Evolutionary conservation across 2,113 vertebrate genomes (phyloP), one percentile per base, ranked within the genome.

Genomic region (Ptychochromis oligacanthus): DNA sequence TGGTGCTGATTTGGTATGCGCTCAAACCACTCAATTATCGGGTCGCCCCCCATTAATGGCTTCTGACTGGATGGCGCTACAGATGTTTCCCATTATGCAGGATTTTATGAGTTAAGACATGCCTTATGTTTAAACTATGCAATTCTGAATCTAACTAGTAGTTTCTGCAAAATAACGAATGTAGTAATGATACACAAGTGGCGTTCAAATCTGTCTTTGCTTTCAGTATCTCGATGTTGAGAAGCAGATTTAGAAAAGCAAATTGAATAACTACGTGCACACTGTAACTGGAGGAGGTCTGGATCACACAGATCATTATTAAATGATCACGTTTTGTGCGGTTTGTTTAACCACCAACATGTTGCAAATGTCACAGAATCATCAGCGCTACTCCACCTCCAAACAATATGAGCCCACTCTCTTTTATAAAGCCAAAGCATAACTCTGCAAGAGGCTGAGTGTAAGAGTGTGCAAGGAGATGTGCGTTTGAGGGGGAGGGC

Each of bases 381-480:
- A 36, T 75, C 54, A 4, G 20, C 4, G 22, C 22, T 77, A 3
- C 77, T 82, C 58, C 76, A 57, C 86, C 84, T 85, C 82, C 80
- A 81, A 75, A 28, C 14, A 85, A 15, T 28, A 72, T 31, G 46
- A n/a, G 77, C 79, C 62, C 74, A 55, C 70, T 82, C 79, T 60
- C 72, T 81, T 22, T 54, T 26, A 49, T 34, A 26, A 22, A 10
- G 5, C 26, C 15, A 11, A 46, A 78, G 61, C 26, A 14, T 1
- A 31, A 52, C 14, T 61, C 76, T 52, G 57, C 9, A 7, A 10
- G 59, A 79, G 61, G 75, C 36, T 38, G 7, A 75, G 34, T 70
- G 38, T 54, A 70, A 58, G 17, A 49, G 58, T 40, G 87, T 91
- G 81, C 87, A 87, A 79, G 72, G 61, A 82, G 77, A 20, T 22